Percentiles rank a stretch among this genome's conserved stretches.
phyloP scores from a whole-genome alignment of 2,797 vertebrate genomes.

The Petrocephalus sullivani region DNA sequence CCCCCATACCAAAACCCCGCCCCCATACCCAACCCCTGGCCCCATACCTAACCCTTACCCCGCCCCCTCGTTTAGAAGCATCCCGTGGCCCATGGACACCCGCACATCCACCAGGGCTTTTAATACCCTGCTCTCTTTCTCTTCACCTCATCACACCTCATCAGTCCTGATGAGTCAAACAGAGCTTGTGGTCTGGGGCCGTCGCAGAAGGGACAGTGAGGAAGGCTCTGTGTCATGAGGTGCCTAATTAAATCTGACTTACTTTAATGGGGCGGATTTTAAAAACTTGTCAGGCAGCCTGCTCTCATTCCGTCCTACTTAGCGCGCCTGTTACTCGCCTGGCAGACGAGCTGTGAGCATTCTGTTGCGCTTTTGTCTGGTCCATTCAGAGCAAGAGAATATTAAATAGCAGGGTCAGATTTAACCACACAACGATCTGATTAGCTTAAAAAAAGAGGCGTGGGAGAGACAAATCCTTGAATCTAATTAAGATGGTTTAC shows the following conservation, averaged over 20 bases:
- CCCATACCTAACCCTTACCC: not conserved
- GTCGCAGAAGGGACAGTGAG: not conserved
- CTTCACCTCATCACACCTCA: constrained; percentile 1
- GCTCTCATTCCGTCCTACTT: not conserved
- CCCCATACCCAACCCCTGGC: not conserved
- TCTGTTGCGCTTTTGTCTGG: not conserved
- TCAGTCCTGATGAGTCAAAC: constrained; percentile 5
- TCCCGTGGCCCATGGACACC: not conserved
- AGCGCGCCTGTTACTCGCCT: not conserved
- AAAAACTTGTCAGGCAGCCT: not conserved
- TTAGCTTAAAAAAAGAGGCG: not conserved
- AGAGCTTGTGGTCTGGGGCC: not conserved
- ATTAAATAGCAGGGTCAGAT: not conserved
- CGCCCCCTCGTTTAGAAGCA: not conserved
- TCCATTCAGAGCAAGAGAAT: not conserved
- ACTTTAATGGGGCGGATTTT: not conserved
- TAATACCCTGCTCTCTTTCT: not conserved
- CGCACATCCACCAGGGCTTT: not conserved
- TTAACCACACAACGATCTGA: not conserved
- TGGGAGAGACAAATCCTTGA: not conserved
- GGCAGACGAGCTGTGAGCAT: not conserved
- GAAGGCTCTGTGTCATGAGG: not conserved
- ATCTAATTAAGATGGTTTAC: not conserved
- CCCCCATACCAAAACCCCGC: too few species aligned
- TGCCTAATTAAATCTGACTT: not conserved